These are phyloP conservation scores for Minunthozetes semirufus DNA, from an alignment of 2,888 invertebrate genomes.

Conservation along the genomic window DNA sequence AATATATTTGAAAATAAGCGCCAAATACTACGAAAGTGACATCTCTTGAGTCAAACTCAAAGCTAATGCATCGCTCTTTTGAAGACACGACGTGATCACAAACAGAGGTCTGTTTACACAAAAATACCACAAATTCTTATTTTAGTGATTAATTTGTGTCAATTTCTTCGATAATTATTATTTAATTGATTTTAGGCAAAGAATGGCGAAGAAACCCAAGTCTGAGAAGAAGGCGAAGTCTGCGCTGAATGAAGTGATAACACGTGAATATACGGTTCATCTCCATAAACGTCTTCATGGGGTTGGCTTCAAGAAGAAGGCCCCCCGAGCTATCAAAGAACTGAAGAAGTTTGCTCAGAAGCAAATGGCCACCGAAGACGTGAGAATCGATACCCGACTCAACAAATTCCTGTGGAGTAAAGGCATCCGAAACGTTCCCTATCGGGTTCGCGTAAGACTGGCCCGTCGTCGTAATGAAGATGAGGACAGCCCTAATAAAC, in stretches of 20 bases:
- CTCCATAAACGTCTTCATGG: slow-evolving; percentile 96
- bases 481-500: slow-evolving; percentile 95
- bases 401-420: slow-evolving; percentile 99
- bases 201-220: slow-evolving; percentile 16
- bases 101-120: no score
- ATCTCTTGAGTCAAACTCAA: no score
- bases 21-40: no score
- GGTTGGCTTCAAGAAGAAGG: slow-evolving; percentile 93
- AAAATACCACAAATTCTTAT: no score
- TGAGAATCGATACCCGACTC: slow-evolving; percentile 91
- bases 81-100: no score
- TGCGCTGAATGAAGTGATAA: slow-evolving; percentile 97
- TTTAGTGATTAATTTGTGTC: no score
- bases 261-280: slow-evolving; percentile 97
- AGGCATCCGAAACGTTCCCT: slow-evolving; percentile 98
- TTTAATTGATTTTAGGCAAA: no score
- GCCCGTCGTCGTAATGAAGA: slow-evolving; percentile 97
- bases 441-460: slow-evolving; percentile 90
- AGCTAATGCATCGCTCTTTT: no score
- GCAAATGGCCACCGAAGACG: slow-evolving; percentile 97
- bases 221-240: slow-evolving; percentile 71
- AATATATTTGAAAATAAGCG: no score
- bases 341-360: slow-evolving; percentile 91
- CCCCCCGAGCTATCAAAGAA: slow-evolving; percentile 95
- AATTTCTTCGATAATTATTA: no score